Evolutionary conservation across 2,797 vertebrate species (phyloP).

Genomic region (Poecilia picta): DNA sequence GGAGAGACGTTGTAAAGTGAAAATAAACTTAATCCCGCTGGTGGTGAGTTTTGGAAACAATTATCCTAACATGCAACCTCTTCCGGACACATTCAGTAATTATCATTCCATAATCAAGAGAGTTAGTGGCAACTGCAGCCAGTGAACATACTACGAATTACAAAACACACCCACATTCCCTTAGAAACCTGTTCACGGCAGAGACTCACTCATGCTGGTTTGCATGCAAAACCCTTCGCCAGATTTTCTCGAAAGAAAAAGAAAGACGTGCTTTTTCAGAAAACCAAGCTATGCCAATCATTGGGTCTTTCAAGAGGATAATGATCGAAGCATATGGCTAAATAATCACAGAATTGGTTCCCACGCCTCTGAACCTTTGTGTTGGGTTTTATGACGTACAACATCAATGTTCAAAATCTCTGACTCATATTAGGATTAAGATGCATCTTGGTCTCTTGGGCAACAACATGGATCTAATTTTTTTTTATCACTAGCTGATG

Average conservation of each 20-base stretch:
- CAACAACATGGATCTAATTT: constrained; percentile 8
- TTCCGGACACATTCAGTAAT: neutral
- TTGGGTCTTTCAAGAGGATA: neutral
- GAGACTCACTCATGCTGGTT: constrained; percentile 12
- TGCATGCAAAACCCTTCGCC: neutral
- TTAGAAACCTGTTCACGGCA: constrained; percentile 8
- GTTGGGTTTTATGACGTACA: neutral
- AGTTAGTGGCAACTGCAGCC: constrained; percentile 19
- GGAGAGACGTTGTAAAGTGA: constrained; percentile 22
- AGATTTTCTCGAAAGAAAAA: neutral
- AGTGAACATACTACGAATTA: neutral
- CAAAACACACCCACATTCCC: constrained; percentile 34
- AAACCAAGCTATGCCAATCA: neutral
- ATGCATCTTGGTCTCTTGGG: neutral
- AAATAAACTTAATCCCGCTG: neutral
- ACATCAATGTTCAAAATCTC: neutral
- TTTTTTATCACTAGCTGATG: neutral
- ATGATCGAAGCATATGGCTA: neutral
- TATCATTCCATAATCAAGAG: constrained; percentile 8
- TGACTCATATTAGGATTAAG: constrained; percentile 7
- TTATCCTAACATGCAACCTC: neutral
- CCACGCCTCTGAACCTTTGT: neutral
- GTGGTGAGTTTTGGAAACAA: constrained; percentile 3
- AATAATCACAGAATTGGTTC: neutral
- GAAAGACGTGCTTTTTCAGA: neutral